Base-by-base conservation (phyloP, 2,888 invertebrate genomes). In the Mechanitis mazaeus region DNA sequence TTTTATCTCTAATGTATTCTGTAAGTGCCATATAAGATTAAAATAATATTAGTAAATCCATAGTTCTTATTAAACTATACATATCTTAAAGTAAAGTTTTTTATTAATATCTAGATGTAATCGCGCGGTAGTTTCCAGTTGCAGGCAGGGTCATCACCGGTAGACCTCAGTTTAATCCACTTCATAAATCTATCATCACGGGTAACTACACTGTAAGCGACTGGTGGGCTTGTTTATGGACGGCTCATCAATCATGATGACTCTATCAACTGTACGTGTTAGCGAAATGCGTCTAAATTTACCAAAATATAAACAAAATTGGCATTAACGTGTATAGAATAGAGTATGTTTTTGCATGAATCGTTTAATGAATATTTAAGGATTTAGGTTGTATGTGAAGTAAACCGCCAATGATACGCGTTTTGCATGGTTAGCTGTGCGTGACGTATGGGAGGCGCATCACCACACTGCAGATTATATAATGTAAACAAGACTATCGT, bases 401-500 rank as follows among this genome's bases (percentile, higher is more conserved):
- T 66, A 45, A 63, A 54, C 68, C 65, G 66, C 81, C 79, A 81
- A 80, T 81, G 66, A 72, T 68, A 68, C 68, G 63, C 66, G 75
- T 74, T 68, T 65, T 75, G 76, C 77, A 75, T 79, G 79, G 76
- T 69, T 68, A 73, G 72, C 64, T 65, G 69, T 57, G 75, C 72
- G 72, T 70, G 73, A 73, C 77, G 71, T 70, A 73, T 71, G 74
- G 71, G 71, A 69, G 71, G 70, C 65, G 65, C 68, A 63, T 59
- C 57, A 58, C 61, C 54, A 54, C 38, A 56, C 54, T 47, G 20
- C 20, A 20, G 33, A 59, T 56, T 56, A 63, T 59, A 45, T 56
- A 33, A 56, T 45, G 55, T 45, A 46, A 33, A 31, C 33, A 56
- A 45, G 28, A 45, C 46, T 31, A 31, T 9, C 6, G 31, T 28